Evolutionary conservation across 2,888 invertebrate genomes (phyloP), one percentile per base, ranked within the genome.

Genomic region (Pyrgus malvae): DNA sequence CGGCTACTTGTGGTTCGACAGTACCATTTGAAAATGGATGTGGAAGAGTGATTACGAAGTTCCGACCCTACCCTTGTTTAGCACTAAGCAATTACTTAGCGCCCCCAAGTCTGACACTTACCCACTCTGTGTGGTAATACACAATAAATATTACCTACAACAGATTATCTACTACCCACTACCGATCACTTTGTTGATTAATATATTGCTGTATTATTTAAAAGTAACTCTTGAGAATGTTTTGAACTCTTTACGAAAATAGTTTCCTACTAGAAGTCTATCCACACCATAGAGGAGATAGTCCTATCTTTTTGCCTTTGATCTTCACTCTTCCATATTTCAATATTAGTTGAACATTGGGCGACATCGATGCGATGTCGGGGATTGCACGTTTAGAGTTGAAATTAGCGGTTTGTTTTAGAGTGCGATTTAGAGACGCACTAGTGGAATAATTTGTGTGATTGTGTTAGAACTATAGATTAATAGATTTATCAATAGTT

Each of bases 261-360:
- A 58, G 56, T 48, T 58, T 57, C 48, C 46, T 49, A 55, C 67
- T 79, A 78, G 74, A 70, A 64, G 60, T 71, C 69, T 74, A 72
- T 64, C 57, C 60, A 62, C 60, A 60, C 62, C 57, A 70, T 83
- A 81, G 76, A 76, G 62, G 69, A 72, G 59, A 61, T 83, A 80
- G 77, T 65, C 69, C 70, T 72, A 69, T 67, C 64, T 77, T 70
- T 83, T 64, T 81, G 70, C 75, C 74, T 78, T 69, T 79, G 73
- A 78, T 78, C 80, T 89, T 89, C 89, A 90, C 90, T 90, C 90
- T 90, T 90, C 90, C 90, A 90, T 90, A 70, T 89, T 88, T 87
- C 74, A 80, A 82, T 72, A 57, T 54, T 65, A 66, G 62, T 57
- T 14, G 45, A 42, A 53, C 56, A 61, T 19, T 51, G 44, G 44